Conservation (phyloP, 2,113 vertebrate species). For the Lepidothrix coronata region DNA sequence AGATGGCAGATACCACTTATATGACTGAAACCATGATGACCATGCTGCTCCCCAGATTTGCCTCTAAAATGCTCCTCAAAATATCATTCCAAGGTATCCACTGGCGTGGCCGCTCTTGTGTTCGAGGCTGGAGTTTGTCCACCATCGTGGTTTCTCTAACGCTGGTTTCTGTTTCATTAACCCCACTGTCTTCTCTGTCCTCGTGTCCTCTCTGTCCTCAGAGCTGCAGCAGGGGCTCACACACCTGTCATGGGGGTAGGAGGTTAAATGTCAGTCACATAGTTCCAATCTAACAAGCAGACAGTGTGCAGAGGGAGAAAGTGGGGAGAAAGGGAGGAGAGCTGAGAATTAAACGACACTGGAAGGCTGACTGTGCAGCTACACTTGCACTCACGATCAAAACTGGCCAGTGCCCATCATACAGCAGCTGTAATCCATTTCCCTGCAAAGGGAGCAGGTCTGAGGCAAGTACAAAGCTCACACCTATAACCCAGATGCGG, state of each 20-base stretch:
- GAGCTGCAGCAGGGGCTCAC: neutral
- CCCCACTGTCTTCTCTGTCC: neutral
- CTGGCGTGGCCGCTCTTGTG: neutral
- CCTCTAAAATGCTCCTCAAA: neutral
- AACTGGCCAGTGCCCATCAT: neutral
- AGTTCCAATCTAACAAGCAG: neutral
- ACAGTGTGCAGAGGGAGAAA: neutral
- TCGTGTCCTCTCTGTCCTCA: neutral
- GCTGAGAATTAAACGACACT: neutral
- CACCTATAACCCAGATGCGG: neutral
- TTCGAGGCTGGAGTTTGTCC: neutral
- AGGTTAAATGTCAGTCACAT: neutral
- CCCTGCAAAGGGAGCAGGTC: neutral
- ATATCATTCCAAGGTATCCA: neutral
- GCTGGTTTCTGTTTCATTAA: neutral
- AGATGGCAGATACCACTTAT: neutral
- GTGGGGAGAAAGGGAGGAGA: neutral
- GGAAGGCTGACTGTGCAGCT: neutral
- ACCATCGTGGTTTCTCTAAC: neutral
- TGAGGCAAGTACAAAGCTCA: neutral
- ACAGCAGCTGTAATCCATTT: neutral
- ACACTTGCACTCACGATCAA: neutral
- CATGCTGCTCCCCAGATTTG: neutral
- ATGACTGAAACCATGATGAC: neutral
- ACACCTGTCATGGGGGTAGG: neutral